Base-by-base conservation (phyloP, 2,797 vertebrate species). In the Sebastiscus tertius region DNA sequence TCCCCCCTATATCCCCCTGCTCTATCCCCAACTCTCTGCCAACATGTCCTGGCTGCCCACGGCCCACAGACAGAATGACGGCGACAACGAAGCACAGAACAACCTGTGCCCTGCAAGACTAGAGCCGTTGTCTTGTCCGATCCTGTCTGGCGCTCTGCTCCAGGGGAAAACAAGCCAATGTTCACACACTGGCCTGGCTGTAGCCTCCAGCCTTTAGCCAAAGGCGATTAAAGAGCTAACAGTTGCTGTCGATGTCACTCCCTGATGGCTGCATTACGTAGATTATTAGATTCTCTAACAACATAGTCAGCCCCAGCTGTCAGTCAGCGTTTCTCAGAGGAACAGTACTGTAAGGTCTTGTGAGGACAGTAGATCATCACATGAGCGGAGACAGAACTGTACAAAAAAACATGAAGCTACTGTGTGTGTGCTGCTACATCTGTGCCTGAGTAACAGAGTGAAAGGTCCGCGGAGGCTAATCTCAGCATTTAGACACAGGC, bases 151-250 rank as follows among this genome's bases (percentile, higher is more conserved):
- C 72, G 31, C 49, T 64, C 69, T 33, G 64, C 68, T 88, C 56
- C 39, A 60, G 72, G 5, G 79, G 55, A 74, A 56, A 60, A 46
- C 63, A 33, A 42, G 89, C 87, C 86, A 90, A 72, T 52, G 68
- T 89, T 88, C 89, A 90, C 88, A 90, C 84, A 76, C 77, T 13
- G 54, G 52, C 77, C 84, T 79, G 87, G 90, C 75, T 76, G 62
- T 22, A 13, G 33, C 73, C 68, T 80, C 49, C 18, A 42, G 76
- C 75, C 67, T 84, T 83, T 33, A 83, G 85, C 81, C 85, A 88
- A 75, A 62, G 65, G 75, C 56, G 81, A 92, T 91, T 91, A 88
- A 88, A 87, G 75, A 87, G 80, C 83, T 55, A 90, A 80, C 86
- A 88, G 89, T 92, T 89, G 89, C 81, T 83, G 83, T 85, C 46